Evolutionary conservation across 2,797 vertebrate species (phyloP), one percentile per base, ranked within the genome.

Genomic region (Spondyliosoma cantharus): DNA sequence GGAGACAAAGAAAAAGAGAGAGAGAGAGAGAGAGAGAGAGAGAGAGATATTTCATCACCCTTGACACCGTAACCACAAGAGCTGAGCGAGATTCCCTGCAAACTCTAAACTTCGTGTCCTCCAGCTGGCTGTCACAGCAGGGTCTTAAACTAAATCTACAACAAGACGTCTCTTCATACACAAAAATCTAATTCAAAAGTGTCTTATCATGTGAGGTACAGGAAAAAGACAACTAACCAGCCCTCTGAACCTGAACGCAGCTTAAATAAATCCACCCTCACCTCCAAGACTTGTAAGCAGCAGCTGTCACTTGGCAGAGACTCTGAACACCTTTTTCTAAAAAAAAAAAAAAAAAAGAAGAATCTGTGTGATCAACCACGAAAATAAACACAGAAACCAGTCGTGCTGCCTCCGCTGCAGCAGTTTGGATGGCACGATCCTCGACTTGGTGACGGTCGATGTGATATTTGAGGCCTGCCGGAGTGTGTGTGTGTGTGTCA

Each of bases 391-490:
- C 45, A 59, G 32, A 3, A 49, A 74, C 64, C 17, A 4, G 63
- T 64, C 11, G 46, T 14, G 57, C 49, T 64, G 73, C 57, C 5
- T 74, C 42, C 5, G 2, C 76, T 71, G 58, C 71, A 54, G 81
- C 65, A 45, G 43, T 2, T 68, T 25, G 46, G 2, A 52, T 20
- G 17, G 71, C 58, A 48, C n/a, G 4, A 15, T 42, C 16, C 54
- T n/a, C 8, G n/a, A 74, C 82, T 72, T 0, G 5, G 54, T 53
- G 78, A 16, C 66, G 58, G 82, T 85, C 84, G 48, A 81, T 81
- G 83, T 86, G 93, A 90, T 85, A 93, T 91, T 80, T 85, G 90
- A 93, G 88, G 80, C 84, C 70, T 63, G 59, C 42, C 13, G 4
- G 63, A 59, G 76, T 64, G 72, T 20, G 20, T 17, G 52, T 46